These are phyloP conservation scores for Drosophila albomicans DNA, from an alignment of 1,140 invertebrate species.

Conservation along the genomic window DNA sequence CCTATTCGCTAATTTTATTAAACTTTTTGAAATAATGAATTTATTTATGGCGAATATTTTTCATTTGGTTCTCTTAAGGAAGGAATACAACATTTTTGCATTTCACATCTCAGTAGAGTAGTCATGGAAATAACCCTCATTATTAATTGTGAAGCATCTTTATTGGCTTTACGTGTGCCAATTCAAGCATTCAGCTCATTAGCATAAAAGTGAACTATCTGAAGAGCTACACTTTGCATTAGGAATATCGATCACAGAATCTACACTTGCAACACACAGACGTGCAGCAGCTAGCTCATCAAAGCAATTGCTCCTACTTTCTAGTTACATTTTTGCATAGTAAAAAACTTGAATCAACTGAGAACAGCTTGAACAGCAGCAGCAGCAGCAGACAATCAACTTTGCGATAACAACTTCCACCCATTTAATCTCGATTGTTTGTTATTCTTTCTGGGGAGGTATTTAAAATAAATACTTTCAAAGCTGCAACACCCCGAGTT, in stretches of 20 bases:
- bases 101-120: too few species aligned
- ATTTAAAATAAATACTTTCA: constrained; percentile 38
- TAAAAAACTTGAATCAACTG: not conserved
- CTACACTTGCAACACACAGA: not conserved
- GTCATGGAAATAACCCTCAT: too few species aligned
- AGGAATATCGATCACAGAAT: not conserved
- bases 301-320: not conserved
- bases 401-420: constrained; percentile 6
- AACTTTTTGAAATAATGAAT: too few species aligned
- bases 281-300: not conserved
- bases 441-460: constrained; percentile 19
- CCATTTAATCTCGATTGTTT: constrained; percentile 42
- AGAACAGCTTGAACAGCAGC: not conserved
- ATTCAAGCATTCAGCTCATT: constrained; percentile 1
- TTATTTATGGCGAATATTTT: too few species aligned
- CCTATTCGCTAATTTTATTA: too few species aligned
- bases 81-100: too few species aligned
- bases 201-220: not conserved
- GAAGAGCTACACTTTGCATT: not conserved
- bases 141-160: not conserved
- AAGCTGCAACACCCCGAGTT: constrained; percentile 1
- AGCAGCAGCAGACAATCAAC: constrained; percentile 20
- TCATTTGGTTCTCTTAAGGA: too few species aligned
- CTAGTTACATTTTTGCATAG: not conserved
- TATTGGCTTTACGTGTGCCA: not conserved